These are phyloP conservation scores for Drosophila lacicola DNA, from an alignment of 2,888 invertebrate genomes.

Conservation along the genomic window DNA sequence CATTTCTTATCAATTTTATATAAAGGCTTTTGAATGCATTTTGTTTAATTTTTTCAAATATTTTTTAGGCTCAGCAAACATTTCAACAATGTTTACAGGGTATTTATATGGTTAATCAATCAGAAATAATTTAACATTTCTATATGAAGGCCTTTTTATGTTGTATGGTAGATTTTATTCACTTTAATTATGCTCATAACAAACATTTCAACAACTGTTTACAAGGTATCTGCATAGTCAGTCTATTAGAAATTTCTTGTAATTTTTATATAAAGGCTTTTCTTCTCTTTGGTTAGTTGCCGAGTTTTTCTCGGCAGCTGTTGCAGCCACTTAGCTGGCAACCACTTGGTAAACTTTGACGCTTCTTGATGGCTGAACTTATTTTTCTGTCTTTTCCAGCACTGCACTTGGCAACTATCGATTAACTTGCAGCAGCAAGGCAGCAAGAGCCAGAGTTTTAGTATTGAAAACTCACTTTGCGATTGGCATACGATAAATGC, in stretches of 20 bases:
- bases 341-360: conserved; percentile 59
- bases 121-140: no score
- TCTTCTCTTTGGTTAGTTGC: neutral
- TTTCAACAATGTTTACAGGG: no score
- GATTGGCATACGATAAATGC: conserved; percentile 29
- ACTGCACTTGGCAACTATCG: conserved; percentile 50
- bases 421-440: conserved; percentile 35
- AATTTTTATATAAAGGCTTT: conserved; percentile 8
- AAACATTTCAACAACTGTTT: neutral
- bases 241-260: neutral
- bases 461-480: conserved; percentile 28
- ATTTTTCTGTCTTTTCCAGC: conserved; percentile 17
- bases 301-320: conserved; percentile 41
- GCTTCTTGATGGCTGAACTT: conserved; percentile 62
- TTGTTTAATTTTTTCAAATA: no score
- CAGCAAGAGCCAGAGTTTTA: conserved; percentile 8
- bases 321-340: conserved; percentile 33
- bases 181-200: no score
- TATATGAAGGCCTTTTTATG: no score
- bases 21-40: neutral
- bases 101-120: no score
- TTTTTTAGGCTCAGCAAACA: no score
- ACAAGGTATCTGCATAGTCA: conserved; percentile 1
- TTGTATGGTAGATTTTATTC: no score
- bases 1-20: conserved; percentile 13